Percentiles rank a stretch among this genome's conserved stretches.
Conservation (phyloP, 1,140 invertebrate genomes). For the Hyles euphorbiae region DNA sequence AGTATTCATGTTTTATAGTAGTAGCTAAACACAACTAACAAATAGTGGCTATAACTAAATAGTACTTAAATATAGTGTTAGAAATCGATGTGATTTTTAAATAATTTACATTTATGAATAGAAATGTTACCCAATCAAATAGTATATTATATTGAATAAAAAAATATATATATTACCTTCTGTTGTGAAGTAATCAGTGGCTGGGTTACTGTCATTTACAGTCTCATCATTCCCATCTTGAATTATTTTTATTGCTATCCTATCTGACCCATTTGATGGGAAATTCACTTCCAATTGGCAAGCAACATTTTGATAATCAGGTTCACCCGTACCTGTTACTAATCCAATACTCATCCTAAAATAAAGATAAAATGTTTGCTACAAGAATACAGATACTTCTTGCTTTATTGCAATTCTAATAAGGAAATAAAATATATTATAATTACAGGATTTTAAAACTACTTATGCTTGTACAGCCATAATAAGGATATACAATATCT, state of each 20-base stretch:
- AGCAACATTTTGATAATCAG: conserved; percentile 39
- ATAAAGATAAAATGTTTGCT: not conserved
- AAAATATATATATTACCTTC: not conserved
- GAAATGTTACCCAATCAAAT: too few relatives aligned
- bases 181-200: conserved; percentile 16
- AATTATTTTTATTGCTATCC: conserved; percentile 17
- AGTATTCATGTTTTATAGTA: not conserved
- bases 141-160: too few relatives aligned
- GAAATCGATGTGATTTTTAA: conserved; percentile 3
- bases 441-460: too few relatives aligned
- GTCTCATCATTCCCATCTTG: conserved; percentile 15
- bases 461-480: too few relatives aligned
- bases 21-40: not conserved
- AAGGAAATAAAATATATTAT: too few relatives aligned
- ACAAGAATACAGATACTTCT: too few relatives aligned
- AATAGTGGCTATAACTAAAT: conserved; percentile 7
- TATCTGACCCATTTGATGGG: conserved; percentile 15
- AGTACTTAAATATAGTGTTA: too few relatives aligned
- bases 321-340: conserved; percentile 26
- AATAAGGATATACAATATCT: not conserved
- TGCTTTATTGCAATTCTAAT: too few relatives aligned
- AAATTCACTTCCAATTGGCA: conserved; percentile 35
- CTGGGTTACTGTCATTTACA: conserved; percentile 1
- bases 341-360: conserved; percentile 34
- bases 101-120: not conserved